Evolutionary conservation across 2,888 invertebrate genomes (phyloP), one percentile per base, ranked within the genome.

Genomic region (Ophonus ardosiacus): DNA sequence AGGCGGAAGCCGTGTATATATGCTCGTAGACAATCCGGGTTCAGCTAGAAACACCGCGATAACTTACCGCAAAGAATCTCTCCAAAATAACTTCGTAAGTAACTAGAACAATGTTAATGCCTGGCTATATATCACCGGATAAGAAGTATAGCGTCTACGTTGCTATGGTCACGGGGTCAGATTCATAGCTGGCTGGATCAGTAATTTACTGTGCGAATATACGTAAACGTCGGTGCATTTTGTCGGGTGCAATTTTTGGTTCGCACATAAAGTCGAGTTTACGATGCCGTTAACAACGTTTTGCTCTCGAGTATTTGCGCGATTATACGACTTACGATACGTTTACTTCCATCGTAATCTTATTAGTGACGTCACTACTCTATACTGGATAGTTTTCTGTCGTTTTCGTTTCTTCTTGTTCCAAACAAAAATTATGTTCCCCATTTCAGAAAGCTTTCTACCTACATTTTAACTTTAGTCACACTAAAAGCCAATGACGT

Each of bases 221-320:
- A 76, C 76, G 76, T 76, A 76, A 76, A 76, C 80, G 40, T 68
- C 57, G 56, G 43, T 82, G 56, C 82, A 71, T 82, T 71, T 71
- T 71, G 68, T 71, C 82, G 21, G 79, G 78, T 85, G 87, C 86
- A 86, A 87, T 86, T 86, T 87, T 85, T 78, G 87, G 86, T 86
- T 86, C 86, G 86, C 86, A 86, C 87, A 86, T 86, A 84, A 86
- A 81, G 51, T 81, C 74, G 79, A 85, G 76, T 84, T 87, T 86
- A 87, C 86, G 86, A 86, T 83, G 74, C 78, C 86, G 85, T 87
- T 83, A 87, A 86, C 86, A 86, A 85, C 84, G 85, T 87, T 86
- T 86, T 87, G 86, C 86, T 82, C 86, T 85, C 86, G 85, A 74
- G 80, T 83, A 84, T 80, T 81, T 86, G 68, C 78, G 85, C 86